Evolutionary conservation across 2,797 vertebrate species (phyloP), one percentile per base, ranked within the genome.

Genomic region (Helostoma temminkii): DNA sequence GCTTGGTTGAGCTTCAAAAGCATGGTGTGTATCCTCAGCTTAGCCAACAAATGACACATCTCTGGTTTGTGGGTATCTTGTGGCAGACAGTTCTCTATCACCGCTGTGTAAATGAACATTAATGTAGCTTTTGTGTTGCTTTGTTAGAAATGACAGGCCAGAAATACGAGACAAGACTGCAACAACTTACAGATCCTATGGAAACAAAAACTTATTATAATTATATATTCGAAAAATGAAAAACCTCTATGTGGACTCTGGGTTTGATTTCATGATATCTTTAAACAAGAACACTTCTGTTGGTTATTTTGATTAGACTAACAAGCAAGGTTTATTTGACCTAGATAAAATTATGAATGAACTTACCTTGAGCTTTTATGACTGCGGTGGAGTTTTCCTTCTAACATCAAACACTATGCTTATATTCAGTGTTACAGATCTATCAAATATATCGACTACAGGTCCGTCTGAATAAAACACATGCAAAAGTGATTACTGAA

Each of bases 1-100:
- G 68, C 70, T 50, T 49, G 69, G 74, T 66, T 84, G 72, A 83
- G 82, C 77, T 82, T 89, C 71, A 86, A 80, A 90, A 76, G 77
- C 73, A 39, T 59, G 11, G 58, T 42, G 43, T 76, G 49, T 68
- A 68, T 83, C 74, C 71, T 74, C 71, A 64, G 67, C 77, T 75
- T 65, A 81, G 76, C 83, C 85, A 82, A 72, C 28, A 74, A 76
- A 81, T 81, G 69, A 86, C 80, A 85, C 77, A 67, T 83, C 37
- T 60, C 48, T 48, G 64, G 71, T 68, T 75, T 72, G 76, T 62
- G 86, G 76, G 72, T 87, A 74, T 84, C 67, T 50, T 72, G 65
- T 72, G 67, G 78, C 69, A 84, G 76, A 69, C 54, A 12, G 22
- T 52, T 76, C 37, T 53, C 45, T 66, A 61, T 67, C 14, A 3